A percentile compares a stretch with the other conserved stretches of the same genome.
Conservation (phyloP, 30 jellyfish, hydroid and myxozoan genomes). For the Sanderia malayensis region DNA sequence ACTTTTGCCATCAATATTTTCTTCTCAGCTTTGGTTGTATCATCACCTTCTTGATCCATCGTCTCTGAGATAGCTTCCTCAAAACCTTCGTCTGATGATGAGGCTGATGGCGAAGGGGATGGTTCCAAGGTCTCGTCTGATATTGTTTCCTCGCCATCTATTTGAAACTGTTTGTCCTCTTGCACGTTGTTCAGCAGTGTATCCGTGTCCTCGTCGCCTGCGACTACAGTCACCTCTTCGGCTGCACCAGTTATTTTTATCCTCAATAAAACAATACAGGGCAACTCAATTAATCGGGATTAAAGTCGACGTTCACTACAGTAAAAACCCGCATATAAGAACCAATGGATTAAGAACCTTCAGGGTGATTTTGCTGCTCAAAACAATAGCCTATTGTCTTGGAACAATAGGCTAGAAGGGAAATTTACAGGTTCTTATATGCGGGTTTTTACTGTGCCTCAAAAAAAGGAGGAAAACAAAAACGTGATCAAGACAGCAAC, state of each 20-base stretch:
- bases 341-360: too few relatives aligned
- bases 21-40: conserved; percentile 5
- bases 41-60: conserved; percentile 4
- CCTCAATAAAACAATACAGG: conserved; percentile 15
- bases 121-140: background rate
- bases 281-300: background rate
- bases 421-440: too few relatives aligned
- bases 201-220: conserved; percentile 11
- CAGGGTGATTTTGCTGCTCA: too few relatives aligned
- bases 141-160: conserved; percentile 16
- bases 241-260: conserved; percentile 48
- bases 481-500: too few relatives aligned
- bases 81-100: background rate
- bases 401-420: too few relatives aligned
- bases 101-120: too few relatives aligned
- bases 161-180: background rate
- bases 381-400: too few relatives aligned
- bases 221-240: conserved; percentile 35
- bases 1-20: conserved; percentile 71
- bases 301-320: background rate
- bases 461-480: too few relatives aligned
- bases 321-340: too few relatives aligned
- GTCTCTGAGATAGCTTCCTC: conserved; percentile 6
- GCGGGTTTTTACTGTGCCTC: too few relatives aligned
- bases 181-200: conserved; percentile 11